Evolutionary conservation across 2,888 invertebrate species (phyloP).

Genomic region (Chironomus tentans): DNA sequence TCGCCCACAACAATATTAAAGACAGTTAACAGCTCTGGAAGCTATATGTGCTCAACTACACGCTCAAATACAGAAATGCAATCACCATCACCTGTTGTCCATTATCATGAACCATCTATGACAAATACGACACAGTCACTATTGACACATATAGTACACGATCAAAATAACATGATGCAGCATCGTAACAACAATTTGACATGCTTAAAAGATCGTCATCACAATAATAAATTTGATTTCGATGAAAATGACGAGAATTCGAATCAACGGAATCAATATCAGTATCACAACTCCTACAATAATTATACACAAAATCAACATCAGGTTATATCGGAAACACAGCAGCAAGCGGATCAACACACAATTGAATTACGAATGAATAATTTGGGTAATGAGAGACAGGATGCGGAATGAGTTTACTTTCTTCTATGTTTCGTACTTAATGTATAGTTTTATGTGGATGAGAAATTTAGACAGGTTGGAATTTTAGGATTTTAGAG

Average conservation of each 20-base stretch:
- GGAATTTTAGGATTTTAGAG: too few species aligned
- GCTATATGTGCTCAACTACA: slow-evolving; percentile 38
- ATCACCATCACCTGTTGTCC: not conserved
- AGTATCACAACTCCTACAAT: slow-evolving; percentile 23
- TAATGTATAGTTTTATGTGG: too few species aligned
- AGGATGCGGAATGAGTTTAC: not conserved
- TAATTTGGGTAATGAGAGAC: slow-evolving; percentile 11
- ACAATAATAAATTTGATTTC: slow-evolving; percentile 18
- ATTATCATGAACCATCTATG: not conserved
- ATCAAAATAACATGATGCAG: slow-evolving; percentile 1
- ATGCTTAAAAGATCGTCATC: not conserved
- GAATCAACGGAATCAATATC: slow-evolving; percentile 27
- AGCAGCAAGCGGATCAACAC: slow-evolving; percentile 14
- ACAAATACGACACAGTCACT: not conserved
- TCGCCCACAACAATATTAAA: slow-evolving; percentile 46
- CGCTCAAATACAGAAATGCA: not conserved
- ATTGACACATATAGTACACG: too few species aligned
- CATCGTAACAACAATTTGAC: slow-evolving; percentile 7
- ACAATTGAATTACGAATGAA: slow-evolving; percentile 18
- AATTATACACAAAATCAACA: slow-evolving; percentile 22
- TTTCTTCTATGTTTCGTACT: too few species aligned
- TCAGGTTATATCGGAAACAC: not conserved
- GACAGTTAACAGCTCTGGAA: slow-evolving; percentile 45
- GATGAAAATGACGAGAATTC: slow-evolving; percentile 21
- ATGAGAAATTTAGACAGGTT: too few species aligned